Evolutionary conservation across 2,113 vertebrate genomes (phyloP), one percentile per base, ranked within the genome.

Genomic region (Centropristis striata): DNA sequence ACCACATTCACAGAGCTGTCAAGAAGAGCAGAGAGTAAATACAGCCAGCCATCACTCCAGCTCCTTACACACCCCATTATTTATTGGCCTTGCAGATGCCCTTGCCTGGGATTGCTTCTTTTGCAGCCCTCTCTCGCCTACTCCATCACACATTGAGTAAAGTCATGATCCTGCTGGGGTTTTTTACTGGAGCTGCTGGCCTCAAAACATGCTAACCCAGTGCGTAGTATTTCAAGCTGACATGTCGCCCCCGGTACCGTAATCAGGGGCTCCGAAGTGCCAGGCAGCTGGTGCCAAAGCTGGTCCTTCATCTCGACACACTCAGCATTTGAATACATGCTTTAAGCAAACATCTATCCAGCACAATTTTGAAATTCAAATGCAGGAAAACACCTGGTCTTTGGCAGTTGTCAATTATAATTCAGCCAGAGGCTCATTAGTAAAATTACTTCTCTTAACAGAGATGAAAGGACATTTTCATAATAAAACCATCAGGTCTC

Each of bases 351-450:
- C 72, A 67, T 74, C 37, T 18, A 67, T 54, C 57, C 68, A 51
- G 71, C 58, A 16, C 3, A 7, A 55, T 68, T 80, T 80, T 83
- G 80, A 80, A 86, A 83, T 86, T 81, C 84, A 89, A 80, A 88
- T 83, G 54, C 63, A 42, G 64, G 13, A n/a, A 87, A 77, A 81
- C 92, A 90, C 88, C 90, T 92, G 91, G 77, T 88, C 76, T 78
- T 25, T 78, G 88, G 79, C 74, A 71, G 65, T 55, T 78, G 83
- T 91, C 69, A 86, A 90, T 86, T 89, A 80, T 53, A 64, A 78
- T 76, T 68, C 77, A 83, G 66, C 83, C 84, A 67, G 39, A 76
- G 75, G 59, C 84, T 86, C 87, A 86, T 92, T 91, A 85, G 84
- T 83, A 23, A 90, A 91, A 90, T 81, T 8, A 73, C 53, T 71